phyloP scores from a whole-genome alignment of 2,113 vertebrate species.

The Erythrolamprus reginae region DNA sequence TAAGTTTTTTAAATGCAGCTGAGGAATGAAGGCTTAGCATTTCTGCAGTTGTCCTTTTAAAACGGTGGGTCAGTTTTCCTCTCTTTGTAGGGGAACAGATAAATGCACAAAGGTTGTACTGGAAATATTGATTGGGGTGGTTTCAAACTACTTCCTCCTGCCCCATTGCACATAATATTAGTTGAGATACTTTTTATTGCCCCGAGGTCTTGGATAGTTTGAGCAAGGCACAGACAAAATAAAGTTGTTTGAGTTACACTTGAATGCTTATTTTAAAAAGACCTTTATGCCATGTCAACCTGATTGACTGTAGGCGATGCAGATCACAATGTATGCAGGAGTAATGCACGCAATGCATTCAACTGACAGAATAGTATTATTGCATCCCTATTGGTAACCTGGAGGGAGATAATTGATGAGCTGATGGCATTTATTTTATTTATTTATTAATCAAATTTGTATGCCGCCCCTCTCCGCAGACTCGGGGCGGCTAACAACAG shows the following conservation, averaged over 20 bases:
- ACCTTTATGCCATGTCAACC: background rate
- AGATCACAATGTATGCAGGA: background rate
- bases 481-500: too few relatives aligned
- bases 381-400: background rate
- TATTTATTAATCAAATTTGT: too few relatives aligned
- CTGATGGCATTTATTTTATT: too few relatives aligned
- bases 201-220: background rate
- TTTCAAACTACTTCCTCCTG: background rate
- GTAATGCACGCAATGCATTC: background rate
- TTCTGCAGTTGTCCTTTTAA: background rate
- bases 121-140: background rate
- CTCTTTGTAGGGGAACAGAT: background rate
- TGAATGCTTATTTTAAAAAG: background rate
- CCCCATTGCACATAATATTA: background rate
- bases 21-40: background rate
- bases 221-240: background rate
- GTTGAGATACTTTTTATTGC: background rate
- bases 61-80: background rate
- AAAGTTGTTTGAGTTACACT: background rate
- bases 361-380: background rate
- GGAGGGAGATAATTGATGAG: background rate
- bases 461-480: too few relatives aligned
- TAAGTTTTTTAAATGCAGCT: background rate
- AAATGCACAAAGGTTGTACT: background rate
- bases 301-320: background rate